Evolutionary conservation across 2,113 vertebrate genomes (phyloP).

Genomic region (Aptenodytes patagonicus): DNA sequence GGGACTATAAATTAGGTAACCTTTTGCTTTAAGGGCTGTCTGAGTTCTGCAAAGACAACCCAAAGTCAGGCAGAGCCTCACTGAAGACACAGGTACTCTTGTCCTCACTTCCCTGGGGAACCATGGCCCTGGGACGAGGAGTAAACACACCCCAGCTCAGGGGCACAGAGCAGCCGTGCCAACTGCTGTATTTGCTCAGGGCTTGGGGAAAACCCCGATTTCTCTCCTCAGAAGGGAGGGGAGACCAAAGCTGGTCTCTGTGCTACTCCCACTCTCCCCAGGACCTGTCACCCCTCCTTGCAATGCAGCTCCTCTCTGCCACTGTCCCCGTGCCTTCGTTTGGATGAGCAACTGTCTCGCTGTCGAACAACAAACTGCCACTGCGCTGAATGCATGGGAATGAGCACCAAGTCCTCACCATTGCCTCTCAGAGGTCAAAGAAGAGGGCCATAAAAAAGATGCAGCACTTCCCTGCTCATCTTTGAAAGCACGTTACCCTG

Average conservation of each 20-base stretch:
- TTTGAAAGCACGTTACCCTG: background rate
- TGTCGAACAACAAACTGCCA: background rate
- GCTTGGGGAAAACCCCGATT: background rate
- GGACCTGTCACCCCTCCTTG: background rate
- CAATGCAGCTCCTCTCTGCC: background rate
- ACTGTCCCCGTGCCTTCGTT: background rate
- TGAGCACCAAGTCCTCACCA: background rate
- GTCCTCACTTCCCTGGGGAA: background rate
- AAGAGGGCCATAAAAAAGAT: background rate
- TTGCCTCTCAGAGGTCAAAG: background rate
- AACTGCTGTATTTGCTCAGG: background rate
- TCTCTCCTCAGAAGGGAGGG: background rate
- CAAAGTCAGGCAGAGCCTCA: conserved; percentile 41
- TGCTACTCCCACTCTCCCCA: background rate
- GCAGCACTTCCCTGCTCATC: background rate
- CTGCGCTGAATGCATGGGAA: background rate
- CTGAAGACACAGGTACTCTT: background rate
- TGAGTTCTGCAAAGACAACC: conserved; percentile 43
- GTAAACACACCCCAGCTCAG: background rate
- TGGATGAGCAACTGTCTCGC: background rate
- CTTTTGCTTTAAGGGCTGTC: conserved; percentile 42
- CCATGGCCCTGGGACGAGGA: background rate
- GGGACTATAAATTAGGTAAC: conserved; percentile 43
- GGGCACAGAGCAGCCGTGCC: background rate
- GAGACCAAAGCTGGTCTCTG: background rate